Evolutionary conservation across 2,797 vertebrate species (phyloP), one percentile per base, ranked within the genome.

Genomic region (Acrocephalus scirpaceus): DNA sequence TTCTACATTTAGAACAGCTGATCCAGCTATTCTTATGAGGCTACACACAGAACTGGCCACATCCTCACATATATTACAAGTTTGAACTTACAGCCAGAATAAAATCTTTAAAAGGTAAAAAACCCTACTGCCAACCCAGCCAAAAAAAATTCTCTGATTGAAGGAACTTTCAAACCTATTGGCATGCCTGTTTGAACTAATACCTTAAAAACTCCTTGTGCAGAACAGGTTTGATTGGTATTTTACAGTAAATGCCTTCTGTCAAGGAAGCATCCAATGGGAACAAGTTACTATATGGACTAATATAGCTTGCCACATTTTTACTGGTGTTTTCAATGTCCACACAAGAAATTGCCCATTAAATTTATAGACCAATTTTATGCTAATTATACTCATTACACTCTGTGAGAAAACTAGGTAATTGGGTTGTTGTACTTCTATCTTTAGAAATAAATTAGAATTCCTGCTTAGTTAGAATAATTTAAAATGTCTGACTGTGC

Each of bases 371-470:
- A 67, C 40, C 81, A 60, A 76, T 93, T 94, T 94, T 60, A 91
- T 67, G 61, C 82, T 92, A 96, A 96, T 86, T 73, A 84, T 90
- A 92, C 83, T 90, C 86, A 92, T 92, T 93, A 93, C 12, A 51
- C 32, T 65, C 83, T 71, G 62, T 53, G 83, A 95, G 45, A 36
- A 93, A 96, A 94, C 73, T 88, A 87, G 96, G 79, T 86, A 93
- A 96, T 64, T 93, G 92, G 88, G 94, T 83, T 93, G 66, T 94
- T 80, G 84, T 67, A 87, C n/a, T 69, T 81, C 85, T 94, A 67
- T 94, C 80, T 97, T 91, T 84, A 95, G 91, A 96, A 95, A 94
- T 94, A 93, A 96, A 93, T 94, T 80, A 90, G 92, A 96, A 94
- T 86, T 96, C 87, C 90, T 94, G 80, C 89, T 90, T 92, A 86